These are phyloP conservation scores for Myiothlypis coronata DNA, from an alignment of 2,797 vertebrate species.

Conservation along the genomic window DNA sequence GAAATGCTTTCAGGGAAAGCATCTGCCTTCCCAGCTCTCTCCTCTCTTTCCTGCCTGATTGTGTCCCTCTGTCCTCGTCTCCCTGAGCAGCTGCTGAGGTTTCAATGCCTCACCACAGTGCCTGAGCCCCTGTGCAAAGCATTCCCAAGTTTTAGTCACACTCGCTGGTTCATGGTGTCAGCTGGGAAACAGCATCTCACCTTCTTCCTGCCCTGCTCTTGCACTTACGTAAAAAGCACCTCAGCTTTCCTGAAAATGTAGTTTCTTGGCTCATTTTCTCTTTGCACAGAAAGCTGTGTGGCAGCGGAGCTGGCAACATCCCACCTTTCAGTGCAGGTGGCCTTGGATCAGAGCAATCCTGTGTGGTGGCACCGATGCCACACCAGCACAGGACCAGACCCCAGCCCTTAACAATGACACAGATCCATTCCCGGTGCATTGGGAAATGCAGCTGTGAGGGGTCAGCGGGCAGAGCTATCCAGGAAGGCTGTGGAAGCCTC, in stretches of 20 bases:
- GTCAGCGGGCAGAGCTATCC: not conserved
- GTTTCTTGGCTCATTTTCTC: not conserved
- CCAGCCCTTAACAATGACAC: rapidly evolving
- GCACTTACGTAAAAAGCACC: not conserved
- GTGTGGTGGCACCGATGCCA: rapidly evolving
- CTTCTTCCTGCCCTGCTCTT: not conserved
- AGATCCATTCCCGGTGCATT: rapidly evolving
- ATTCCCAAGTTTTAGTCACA: not conserved
- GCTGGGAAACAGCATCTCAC: not conserved
- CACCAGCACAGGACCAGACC: not conserved
- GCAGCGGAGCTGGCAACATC: not conserved
- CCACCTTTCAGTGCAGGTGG: not conserved
- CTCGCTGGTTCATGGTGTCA: not conserved
- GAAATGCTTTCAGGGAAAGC: not conserved
- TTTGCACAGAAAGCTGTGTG: not conserved
- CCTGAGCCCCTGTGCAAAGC: not conserved
- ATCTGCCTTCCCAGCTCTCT: not conserved
- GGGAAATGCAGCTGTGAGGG: not conserved
- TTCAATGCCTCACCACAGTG: not conserved
- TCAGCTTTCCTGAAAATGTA: not conserved
- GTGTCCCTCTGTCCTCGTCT: not conserved
- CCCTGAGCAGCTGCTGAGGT: not conserved
- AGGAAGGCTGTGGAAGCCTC: not conserved
- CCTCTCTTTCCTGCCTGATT: not conserved
- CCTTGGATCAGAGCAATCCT: not conserved